Conservation (phyloP, 2,113 vertebrate species). For the Chiloscyllium plagiosum region DNA sequence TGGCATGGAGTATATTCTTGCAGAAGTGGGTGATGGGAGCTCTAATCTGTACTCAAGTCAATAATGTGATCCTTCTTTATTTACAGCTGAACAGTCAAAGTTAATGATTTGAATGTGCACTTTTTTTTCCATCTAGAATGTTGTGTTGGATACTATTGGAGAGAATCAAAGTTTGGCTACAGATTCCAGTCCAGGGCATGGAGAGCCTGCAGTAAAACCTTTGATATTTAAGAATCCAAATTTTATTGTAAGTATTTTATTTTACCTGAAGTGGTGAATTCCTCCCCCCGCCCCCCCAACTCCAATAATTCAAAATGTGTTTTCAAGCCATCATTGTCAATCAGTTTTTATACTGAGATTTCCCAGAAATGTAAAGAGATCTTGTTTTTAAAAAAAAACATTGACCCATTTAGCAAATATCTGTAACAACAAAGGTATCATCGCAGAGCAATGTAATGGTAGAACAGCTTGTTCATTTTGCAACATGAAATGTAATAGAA, state of each 20-base stretch:
- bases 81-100: not conserved
- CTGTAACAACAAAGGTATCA: not conserved
- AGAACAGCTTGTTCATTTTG: not conserved
- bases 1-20: not conserved
- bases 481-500: not conserved
- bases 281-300: not conserved
- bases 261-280: not conserved
- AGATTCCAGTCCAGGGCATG: constrained; percentile 55
- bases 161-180: constrained; percentile 66
- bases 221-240: constrained; percentile 83
- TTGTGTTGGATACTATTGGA: constrained; percentile 56
- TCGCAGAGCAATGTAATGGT: not conserved
- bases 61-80: not conserved
- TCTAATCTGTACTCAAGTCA: not conserved
- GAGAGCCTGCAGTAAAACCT: constrained; percentile 64
- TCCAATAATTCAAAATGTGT: not conserved
- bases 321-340: not conserved
- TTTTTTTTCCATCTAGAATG: constrained; percentile 47
- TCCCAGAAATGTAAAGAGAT: not conserved
- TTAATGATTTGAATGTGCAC: not conserved
- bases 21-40: no score
- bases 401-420: not conserved
- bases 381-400: not conserved
- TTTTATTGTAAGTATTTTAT: constrained; percentile 72
- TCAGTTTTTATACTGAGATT: not conserved